Evolutionary conservation across 2,113 vertebrate species (phyloP), one percentile per base, ranked within the genome.

Genomic region (Tauraco erythrolophus): DNA sequence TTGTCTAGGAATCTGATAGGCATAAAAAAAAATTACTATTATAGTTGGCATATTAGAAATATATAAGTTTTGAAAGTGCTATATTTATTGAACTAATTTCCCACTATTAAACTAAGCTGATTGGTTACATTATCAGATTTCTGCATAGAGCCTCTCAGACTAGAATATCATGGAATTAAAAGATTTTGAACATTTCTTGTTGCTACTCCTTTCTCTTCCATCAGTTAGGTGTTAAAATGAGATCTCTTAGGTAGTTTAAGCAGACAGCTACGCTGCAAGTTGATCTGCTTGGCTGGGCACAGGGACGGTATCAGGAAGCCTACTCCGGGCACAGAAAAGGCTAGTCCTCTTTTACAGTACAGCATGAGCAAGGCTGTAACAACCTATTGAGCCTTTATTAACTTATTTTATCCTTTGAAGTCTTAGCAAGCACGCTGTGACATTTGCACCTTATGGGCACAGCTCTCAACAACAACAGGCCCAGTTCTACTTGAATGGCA

Each of bases 351-450:
- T 58, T 45, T 33, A 54, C 48, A 53, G 13, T 17, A 53, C 69
- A 83, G 72, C 51, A 62, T 28, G 24, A 83, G 22, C 3, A 8
- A 85, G 57, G 79, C 53, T 28, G 9, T 24, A 82, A 58, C 51
- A 74, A 92, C 69, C 51, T 81, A 35, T 31, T 79, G 77, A 82
- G 66, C 19, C 33, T 81, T 92, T 84, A 89, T 75, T 60, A 82
- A 51, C 77, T 79, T 89, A 41, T 35, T 75, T 89, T 64, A 82
- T 53, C 53, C 70, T 92, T 50, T 94, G 84, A 97, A 92, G 92
- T 60, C 89, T 50, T 60, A 46, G 81, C 45, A 89, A 88, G 78
- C 27, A 1, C 45, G 77, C 74, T 88, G 89, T 88, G 89, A 92
- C 82, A 94, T 92, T 93, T 82, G 65, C 6, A 4, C 87, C 37